Evolutionary conservation across 1,140 invertebrate genomes (phyloP), one percentile per base, ranked within the genome.

Genomic region (Macrobrachium nipponense): DNA sequence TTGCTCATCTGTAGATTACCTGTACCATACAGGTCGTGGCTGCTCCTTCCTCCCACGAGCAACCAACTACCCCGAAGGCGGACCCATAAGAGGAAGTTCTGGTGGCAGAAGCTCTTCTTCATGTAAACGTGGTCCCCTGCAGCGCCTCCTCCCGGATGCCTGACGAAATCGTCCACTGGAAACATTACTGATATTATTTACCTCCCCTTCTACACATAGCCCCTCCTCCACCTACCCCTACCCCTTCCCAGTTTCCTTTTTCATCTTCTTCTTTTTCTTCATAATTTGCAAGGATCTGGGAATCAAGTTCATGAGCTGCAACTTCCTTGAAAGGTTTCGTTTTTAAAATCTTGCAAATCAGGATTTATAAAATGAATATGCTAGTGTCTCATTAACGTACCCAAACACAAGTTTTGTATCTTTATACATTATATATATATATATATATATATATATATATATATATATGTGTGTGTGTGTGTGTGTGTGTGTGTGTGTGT

Each of bases 371-470:
- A 36, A 1, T 36, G 27, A 36, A 36, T 36, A 36, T 36, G 1
- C 1, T 36, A 36, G 27, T 36, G 27, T 36, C 27, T 2, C 27
- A 36, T 36, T 2, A 36, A 36, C 27, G 27, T 36, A 36, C 27
- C 4, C 27, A 36, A 36, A 36, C 27, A 36, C 27, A 36, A 2
- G 27, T 36, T 36, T 36, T 36, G 27, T 36, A 4, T 36, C 14
- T 10, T 60, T 10, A 77, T 59, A 77, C n/a, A n/a, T n/a, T 59
- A 59, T 60, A 59, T 77, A 59, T 77, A 59, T 77, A 77, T 77
- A 77, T 77, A 77, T 77, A 77, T 77, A 58, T 77, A 77, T 77
- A 77, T 77, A 59, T 77, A 77, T 77, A 77, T 77, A 77, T 77
- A 77, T 77, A 77, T 77, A 77, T 77, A 77, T 77, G n/a, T n/a